phyloP scores from a whole-genome alignment of 2,797 vertebrate genomes.

The Peromyscus aztecus region DNA sequence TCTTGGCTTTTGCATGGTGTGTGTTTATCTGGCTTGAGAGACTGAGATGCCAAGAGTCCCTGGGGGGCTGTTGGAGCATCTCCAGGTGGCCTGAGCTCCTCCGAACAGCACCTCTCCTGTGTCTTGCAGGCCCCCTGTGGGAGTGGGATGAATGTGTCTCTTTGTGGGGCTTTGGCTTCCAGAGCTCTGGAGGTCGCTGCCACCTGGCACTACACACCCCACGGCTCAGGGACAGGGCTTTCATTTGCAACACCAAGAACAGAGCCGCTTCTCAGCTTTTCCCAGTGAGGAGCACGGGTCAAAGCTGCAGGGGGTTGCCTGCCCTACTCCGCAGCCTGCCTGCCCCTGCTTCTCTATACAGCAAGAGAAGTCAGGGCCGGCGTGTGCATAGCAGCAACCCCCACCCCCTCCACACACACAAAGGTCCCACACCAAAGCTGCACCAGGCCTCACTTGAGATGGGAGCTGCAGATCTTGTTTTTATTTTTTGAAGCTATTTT shows the following conservation, averaged over 20 bases:
- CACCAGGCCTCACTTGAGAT: background rate
- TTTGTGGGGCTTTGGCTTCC: slow-evolving; percentile 68
- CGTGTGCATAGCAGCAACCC: too few species aligned
- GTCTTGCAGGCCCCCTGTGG: background rate
- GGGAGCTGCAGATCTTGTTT: background rate
- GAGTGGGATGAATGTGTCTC: slow-evolving; percentile 67
- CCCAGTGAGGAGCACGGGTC: slow-evolving; percentile 78
- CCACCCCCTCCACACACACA: too few species aligned
- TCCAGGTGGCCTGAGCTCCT: background rate
- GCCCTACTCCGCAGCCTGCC: background rate
- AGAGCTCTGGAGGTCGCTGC: slow-evolving; percentile 59
- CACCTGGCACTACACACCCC: background rate
- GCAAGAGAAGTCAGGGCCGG: background rate
- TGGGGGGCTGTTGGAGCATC: background rate
- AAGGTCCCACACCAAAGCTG: background rate
- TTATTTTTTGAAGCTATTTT: background rate
- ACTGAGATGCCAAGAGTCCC: background rate
- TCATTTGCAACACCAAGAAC: slow-evolving; percentile 73
- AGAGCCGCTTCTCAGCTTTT: slow-evolving; percentile 73
- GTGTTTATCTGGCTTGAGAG: background rate
- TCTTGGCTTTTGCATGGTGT: background rate
- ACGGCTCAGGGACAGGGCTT: slow-evolving; percentile 54
- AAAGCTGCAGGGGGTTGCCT: background rate
- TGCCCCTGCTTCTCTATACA: background rate
- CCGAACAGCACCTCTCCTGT: background rate